Evolutionary conservation across 2,888 invertebrate genomes (phyloP).

Genomic region (Creontiades dilutus): DNA sequence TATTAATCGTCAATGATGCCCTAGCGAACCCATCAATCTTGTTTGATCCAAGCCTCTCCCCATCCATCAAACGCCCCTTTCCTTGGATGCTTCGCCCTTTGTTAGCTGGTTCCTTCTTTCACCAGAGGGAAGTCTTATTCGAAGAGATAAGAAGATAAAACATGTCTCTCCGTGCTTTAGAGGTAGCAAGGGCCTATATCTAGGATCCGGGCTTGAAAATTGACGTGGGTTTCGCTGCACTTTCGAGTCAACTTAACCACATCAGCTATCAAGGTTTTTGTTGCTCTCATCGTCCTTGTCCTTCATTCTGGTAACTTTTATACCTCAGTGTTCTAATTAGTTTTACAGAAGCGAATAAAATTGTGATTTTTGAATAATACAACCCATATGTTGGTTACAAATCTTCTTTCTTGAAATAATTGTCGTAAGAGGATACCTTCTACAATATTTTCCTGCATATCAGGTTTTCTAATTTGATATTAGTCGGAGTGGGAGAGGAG

Average conservation of each 20-base stretch:
- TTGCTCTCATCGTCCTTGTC: too few species aligned
- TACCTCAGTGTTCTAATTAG: too few species aligned
- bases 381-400: too few species aligned
- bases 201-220: neutral
- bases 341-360: too few species aligned
- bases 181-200: neutral
- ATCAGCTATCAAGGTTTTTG: too few species aligned
- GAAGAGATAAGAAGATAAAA: conserved; percentile 63
- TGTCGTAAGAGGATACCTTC: too few species aligned
- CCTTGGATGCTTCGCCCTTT: conserved; percentile 46
- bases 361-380: too few species aligned
- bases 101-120: conserved; percentile 38
- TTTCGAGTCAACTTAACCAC: neutral
- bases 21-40: conserved; percentile 66
- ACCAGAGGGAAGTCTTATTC: conserved; percentile 8
- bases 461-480: too few species aligned
- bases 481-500: too few species aligned
- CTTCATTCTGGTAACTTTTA: too few species aligned
- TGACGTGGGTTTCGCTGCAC: neutral
- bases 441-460: too few species aligned
- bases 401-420: too few species aligned
- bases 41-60: conserved; percentile 56
- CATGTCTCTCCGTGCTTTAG: conserved; percentile 47
- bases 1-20: conserved; percentile 68
- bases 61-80: conserved; percentile 65